Evolutionary conservation across 2,888 invertebrate genomes (phyloP), one percentile per base, ranked within the genome.

Genomic region (Drosophila kanekoi): DNA sequence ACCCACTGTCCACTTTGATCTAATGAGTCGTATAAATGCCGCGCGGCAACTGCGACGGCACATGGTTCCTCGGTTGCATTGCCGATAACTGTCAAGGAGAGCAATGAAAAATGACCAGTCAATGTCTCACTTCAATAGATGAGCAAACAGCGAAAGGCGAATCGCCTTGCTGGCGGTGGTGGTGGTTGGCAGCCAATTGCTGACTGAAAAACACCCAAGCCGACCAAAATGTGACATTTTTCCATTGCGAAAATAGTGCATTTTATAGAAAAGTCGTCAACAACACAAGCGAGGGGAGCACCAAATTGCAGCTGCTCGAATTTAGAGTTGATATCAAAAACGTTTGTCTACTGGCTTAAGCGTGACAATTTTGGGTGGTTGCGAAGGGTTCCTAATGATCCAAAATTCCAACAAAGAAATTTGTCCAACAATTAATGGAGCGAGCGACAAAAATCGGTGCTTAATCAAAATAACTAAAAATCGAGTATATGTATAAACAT

Each of bases 51-150:
- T 56, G 45, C 47, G 45, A 47, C 18, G 64, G 78, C 87, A 64
- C 86, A 79, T 78, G 79, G 72, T 47, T 53, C 58, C 63, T 47
- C 57, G 68, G 45, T 51, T 66, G 69, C 69, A 56, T 32, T 64
- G 49, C 69, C 87, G 73, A 81, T 83, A 83, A 85, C 85, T 82
- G 87, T 88, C 90, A 91, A 57, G 70, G 86, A 65, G 72, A 45
- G 73, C 67, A 87, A 91, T 91, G 91, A 91, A 92, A 91, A 91
- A 91, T 91, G 90, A 90, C 91, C 92, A 91, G 88, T 90, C 91
- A 89, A 89, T 87, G 90, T 73, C 80, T 78, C 78, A 77, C 84
- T 86, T 87, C 65, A 77, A 87, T 81, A 61, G 74, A 73, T 57
- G 79, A 69, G 61, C 78, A 75, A 75, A 73, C 70, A 69, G 52